Percentiles rank a stretch among this genome's conserved stretches.
These are phyloP conservation scores for Campaea margaritaria DNA, from an alignment of 2,888 invertebrate species.

Conservation along the genomic window DNA sequence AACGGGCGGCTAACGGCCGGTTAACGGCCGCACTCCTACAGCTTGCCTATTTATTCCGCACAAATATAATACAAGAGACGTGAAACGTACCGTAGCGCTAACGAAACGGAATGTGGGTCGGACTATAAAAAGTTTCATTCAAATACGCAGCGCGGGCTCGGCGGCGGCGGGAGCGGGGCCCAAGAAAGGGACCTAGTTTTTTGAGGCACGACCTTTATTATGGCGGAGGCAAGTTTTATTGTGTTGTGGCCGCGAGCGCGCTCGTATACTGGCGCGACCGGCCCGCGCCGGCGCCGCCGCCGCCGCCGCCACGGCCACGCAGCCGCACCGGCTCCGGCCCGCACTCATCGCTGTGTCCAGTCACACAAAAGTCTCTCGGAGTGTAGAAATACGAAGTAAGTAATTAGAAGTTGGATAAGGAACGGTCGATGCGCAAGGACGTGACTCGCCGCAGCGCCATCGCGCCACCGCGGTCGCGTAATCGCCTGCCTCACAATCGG, in stretches of 20 bases:
- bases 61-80: slow-evolving; percentile 32
- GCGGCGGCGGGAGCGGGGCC: slow-evolving; percentile 5
- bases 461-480: slow-evolving; percentile 1
- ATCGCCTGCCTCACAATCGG: neutral
- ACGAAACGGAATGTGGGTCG: slow-evolving; percentile 31
- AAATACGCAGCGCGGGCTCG: neutral
- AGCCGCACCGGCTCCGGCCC: neutral
- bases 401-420: no score
- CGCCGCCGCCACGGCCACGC: neutral
- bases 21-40: neutral
- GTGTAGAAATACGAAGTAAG: no score
- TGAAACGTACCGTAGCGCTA: slow-evolving; percentile 26
- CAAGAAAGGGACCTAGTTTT: slow-evolving; percentile 26
- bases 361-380: no score
- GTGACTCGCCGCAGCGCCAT: neutral
- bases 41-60: slow-evolving; percentile 27
- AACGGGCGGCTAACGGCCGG: no score
- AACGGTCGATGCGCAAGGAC: neutral
- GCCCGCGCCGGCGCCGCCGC: neutral
- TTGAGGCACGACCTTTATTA: slow-evolving; percentile 31
- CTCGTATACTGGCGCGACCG: slow-evolving; percentile 2
- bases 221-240: slow-evolving; percentile 19
- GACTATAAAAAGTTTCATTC: slow-evolving; percentile 34
- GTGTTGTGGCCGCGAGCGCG: slow-evolving; percentile 13
- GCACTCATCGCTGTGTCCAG: no score